Base-by-base conservation (phyloP, 2,113 vertebrate genomes). In the Ia io region DNA sequence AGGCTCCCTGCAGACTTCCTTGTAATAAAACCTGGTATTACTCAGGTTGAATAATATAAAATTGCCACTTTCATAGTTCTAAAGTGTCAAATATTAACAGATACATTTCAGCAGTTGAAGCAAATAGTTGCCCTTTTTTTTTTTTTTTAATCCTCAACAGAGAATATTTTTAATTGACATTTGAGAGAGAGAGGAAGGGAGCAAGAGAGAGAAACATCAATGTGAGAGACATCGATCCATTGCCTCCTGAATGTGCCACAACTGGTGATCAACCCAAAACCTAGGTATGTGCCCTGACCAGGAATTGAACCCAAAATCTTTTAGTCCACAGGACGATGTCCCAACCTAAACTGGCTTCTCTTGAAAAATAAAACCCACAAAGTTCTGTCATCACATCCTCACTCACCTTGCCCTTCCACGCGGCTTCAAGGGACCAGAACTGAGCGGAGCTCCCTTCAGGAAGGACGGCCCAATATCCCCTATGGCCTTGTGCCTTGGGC, bases 401-500 rank as follows among this genome's bases (percentile, higher is more conserved):
- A 25, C 28, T 65, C 37, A 9, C 30, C 42, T 76, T 49, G 42
- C 49, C 6, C 30, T 74, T 35, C 70, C 59, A 28, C 0, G 8
- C n/a, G 47, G 47, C 69, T 79, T 8, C 71, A 23, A 13, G 4
- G 9, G n/a, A 22, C 25, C 6, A 6, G 79, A 44, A 37, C 42
- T 42, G 44, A 47, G 44, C 3, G 28, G 32, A 3, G 7, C 16
- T 71, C 28, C 37, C 69, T 77, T 67, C 5, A 42, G 67, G 35
- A 84, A 90, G 23, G 78, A 30, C 6, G 10, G 42, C 23, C 13
- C 30, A 40, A 6, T 10, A 3, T 5, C 56, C 63, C 1, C 25
- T 23, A 4, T 1, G 0, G 6, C 32, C 49, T 88, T 13, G 2
- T 13, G 56, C 23, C 6, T 32, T 47, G 23, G 9, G 67, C 8